Conservation (phyloP, 2,888 invertebrate genomes). For the Leptinotarsa peninsularis region DNA sequence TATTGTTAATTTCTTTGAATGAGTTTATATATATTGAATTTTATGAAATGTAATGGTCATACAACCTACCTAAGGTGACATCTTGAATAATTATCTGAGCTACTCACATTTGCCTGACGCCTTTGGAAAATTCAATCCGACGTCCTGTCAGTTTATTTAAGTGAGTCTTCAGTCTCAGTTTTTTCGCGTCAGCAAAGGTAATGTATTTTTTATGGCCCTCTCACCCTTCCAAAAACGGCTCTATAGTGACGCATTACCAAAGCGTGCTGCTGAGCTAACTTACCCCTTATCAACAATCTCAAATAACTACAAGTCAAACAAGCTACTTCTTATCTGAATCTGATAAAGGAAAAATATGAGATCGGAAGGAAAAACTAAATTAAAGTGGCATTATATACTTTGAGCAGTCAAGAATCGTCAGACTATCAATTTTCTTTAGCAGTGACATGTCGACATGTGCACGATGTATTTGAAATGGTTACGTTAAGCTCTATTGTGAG, state of each 20-base stretch:
- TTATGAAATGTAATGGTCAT: no score
- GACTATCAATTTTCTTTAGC: slow-evolving; percentile 36
- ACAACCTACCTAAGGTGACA: no score
- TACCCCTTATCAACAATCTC: slow-evolving; percentile 53
- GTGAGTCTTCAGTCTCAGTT: slow-evolving; percentile 14
- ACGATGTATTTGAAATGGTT: slow-evolving; percentile 33
- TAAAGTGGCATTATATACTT: slow-evolving; percentile 52
- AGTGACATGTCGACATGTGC: slow-evolving; percentile 31
- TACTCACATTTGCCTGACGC: background rate
- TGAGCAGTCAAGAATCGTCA: slow-evolving; percentile 6
- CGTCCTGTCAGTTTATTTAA: background rate
- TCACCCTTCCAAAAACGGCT: slow-evolving; percentile 15
- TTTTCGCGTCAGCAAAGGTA: slow-evolving; percentile 1
- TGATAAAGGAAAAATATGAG: slow-evolving; percentile 56
- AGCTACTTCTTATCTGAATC: slow-evolving; percentile 54
- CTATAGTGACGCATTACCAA: slow-evolving; percentile 15
- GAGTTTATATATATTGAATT: no score
- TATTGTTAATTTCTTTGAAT: no score
- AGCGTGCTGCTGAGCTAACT: slow-evolving; percentile 31
- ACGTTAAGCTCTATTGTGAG: slow-evolving; percentile 21
- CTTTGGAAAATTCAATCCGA: background rate
- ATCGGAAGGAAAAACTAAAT: slow-evolving; percentile 58
- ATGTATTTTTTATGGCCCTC: slow-evolving; percentile 15
- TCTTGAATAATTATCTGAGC: no score
- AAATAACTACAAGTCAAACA: slow-evolving; percentile 59